These are phyloP conservation scores for Drosophila cognata DNA, from an alignment of 2,888 invertebrate species.

Conservation along the genomic window DNA sequence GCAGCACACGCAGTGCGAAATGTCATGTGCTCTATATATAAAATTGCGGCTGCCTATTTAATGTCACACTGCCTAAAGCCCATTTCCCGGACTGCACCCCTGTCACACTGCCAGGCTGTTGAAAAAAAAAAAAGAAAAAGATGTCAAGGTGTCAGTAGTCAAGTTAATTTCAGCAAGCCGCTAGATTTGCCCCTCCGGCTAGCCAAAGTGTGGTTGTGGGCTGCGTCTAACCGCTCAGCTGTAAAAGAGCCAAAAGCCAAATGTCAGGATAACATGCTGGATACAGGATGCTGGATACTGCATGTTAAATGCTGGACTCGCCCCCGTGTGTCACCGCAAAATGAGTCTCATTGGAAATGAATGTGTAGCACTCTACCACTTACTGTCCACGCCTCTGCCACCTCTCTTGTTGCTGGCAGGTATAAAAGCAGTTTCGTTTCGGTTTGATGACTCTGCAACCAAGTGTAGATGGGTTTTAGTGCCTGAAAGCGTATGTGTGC, in stretches of 20 bases:
- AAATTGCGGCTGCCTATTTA: slow-evolving; percentile 59
- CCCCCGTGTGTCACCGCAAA: slow-evolving; percentile 66
- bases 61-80: slow-evolving; percentile 36
- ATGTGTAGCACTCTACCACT: slow-evolving; percentile 37
- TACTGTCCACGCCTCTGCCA: not conserved
- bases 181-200: slow-evolving; percentile 10
- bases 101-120: slow-evolving; percentile 23
- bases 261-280: slow-evolving; percentile 43
- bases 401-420: slow-evolving; percentile 32
- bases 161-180: slow-evolving; percentile 67
- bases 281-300: not conserved
- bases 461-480: slow-evolving; percentile 11
- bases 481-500: slow-evolving; percentile 19
- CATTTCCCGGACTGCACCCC: not conserved
- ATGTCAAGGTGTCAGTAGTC: slow-evolving; percentile 79
- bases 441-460: slow-evolving; percentile 45
- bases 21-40: slow-evolving; percentile 52
- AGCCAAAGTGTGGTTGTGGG: slow-evolving; percentile 58
- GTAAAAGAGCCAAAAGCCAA: slow-evolving; percentile 74
- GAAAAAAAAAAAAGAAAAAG: slow-evolving; percentile 67
- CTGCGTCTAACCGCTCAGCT: slow-evolving; percentile 74
- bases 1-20: slow-evolving; percentile 61
- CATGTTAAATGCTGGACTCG: slow-evolving; percentile 14
- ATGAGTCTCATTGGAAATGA: slow-evolving; percentile 79
- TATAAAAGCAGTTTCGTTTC: slow-evolving; percentile 77